phyloP scores from a whole-genome alignment of 2,888 invertebrate species.

The Biston stratarius region DNA sequence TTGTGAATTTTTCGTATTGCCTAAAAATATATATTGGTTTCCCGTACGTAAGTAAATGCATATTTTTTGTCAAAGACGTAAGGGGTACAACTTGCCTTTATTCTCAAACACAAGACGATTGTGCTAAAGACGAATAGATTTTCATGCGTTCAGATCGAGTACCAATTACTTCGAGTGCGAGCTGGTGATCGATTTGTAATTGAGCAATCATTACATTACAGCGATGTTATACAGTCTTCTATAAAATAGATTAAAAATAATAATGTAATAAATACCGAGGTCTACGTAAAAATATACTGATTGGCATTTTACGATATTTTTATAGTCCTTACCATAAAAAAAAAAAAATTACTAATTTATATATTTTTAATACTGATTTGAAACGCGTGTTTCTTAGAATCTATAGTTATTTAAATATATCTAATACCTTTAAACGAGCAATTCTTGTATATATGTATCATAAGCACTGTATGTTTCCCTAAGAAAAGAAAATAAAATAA shows the following conservation, averaged over 20 bases:
- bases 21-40: background rate
- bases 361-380: no score
- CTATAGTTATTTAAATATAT: no score
- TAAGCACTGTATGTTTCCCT: no score
- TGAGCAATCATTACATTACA: constrained; percentile 3
- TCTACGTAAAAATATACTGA: no score
- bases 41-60: background rate
- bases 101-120: constrained; percentile 6
- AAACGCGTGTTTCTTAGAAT: no score
- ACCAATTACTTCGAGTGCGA: constrained; percentile 55
- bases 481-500: no score
- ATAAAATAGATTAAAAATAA: background rate
- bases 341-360: no score
- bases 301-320: no score
- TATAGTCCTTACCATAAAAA: no score
- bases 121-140: constrained; percentile 15
- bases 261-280: background rate
- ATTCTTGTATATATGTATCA: no score
- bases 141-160: constrained; percentile 30
- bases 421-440: no score
- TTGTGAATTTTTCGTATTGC: background rate
- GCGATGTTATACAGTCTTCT: background rate
- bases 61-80: background rate
- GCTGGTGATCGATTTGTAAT: constrained; percentile 36
- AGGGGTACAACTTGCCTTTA: background rate